These are phyloP conservation scores for Nasonia giraulti DNA, from an alignment of 1,140 invertebrate species.

Conservation along the genomic window DNA sequence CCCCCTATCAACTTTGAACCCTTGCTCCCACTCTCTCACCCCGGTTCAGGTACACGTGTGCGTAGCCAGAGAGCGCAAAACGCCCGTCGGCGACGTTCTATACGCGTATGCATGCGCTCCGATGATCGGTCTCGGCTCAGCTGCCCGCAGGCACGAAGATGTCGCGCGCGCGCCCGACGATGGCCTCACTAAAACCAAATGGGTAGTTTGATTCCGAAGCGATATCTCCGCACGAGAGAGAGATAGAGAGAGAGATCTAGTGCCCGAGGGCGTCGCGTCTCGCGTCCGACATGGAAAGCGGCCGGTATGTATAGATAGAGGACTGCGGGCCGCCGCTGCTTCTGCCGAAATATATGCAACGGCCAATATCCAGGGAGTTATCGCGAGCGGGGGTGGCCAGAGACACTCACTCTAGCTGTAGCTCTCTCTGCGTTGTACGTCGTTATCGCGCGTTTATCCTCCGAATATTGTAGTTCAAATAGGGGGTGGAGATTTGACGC, in stretches of 20 bases:
- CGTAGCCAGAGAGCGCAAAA: constrained; percentile 56
- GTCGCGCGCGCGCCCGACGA: constrained; percentile 64
- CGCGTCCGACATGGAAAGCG: constrained; percentile 43
- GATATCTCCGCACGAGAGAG: constrained; percentile 63
- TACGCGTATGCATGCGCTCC: constrained; percentile 58
- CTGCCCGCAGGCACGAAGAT: constrained; percentile 66
- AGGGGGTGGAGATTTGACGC: background rate
- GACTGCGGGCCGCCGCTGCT: constrained; percentile 28
- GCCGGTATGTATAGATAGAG: constrained; percentile 50
- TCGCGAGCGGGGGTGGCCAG: constrained; percentile 47
- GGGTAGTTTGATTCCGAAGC: constrained; percentile 72
- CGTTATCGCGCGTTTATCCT: constrained; percentile 45
- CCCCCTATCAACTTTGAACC: background rate
- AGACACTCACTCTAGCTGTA: constrained; percentile 49
- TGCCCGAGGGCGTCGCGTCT: background rate
- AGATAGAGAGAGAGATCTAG: background rate
- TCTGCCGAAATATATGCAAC: constrained; percentile 67
- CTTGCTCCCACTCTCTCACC: background rate
- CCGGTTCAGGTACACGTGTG: constrained; percentile 4
- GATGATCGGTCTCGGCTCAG: constrained; percentile 43
- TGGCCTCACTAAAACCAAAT: constrained; percentile 72
- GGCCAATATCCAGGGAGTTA: constrained; percentile 63
- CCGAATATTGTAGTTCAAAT: constrained; percentile 40
- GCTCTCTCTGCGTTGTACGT: constrained; percentile 9
- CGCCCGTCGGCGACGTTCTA: constrained; percentile 66